Evolutionary conservation across 2,888 invertebrate genomes (phyloP).

Genomic region (Clanis bilineata): DNA sequence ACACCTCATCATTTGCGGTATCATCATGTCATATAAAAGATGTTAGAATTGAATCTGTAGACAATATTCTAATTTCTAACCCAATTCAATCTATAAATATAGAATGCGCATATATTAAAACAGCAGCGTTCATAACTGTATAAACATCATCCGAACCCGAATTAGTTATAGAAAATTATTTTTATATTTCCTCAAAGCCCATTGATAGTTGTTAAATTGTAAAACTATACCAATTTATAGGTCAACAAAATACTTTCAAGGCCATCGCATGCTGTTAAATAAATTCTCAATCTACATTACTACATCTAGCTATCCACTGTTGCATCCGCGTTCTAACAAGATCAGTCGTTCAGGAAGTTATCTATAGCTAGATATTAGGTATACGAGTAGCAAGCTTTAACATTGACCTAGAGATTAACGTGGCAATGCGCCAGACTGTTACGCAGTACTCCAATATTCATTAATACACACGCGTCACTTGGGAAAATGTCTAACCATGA

Average conservation of each 20-base stretch:
- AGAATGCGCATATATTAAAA: too few species aligned
- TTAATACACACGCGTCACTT: slow-evolving; percentile 6
- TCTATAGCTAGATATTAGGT: too few species aligned
- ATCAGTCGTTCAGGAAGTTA: neutral
- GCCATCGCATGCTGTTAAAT: neutral
- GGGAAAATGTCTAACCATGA: slow-evolving; percentile 2
- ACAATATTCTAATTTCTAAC: too few species aligned
- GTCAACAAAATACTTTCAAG: neutral
- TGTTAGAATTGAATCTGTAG: too few species aligned
- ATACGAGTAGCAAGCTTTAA: neutral
- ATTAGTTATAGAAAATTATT: too few species aligned
- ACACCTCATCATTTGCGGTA: too few species aligned
- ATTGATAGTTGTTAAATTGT: too few species aligned
- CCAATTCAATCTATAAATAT: too few species aligned
- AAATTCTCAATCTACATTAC: neutral
- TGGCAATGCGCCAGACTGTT: slow-evolving; percentile 12
- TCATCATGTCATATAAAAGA: too few species aligned
- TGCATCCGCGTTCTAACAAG: neutral
- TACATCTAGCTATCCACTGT: neutral
- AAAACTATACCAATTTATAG: neutral
- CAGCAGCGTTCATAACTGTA: too few species aligned
- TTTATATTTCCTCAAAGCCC: too few species aligned
- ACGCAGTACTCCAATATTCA: neutral
- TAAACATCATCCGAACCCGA: too few species aligned
- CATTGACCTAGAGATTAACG: slow-evolving; percentile 19